A percentile compares a stretch with the other conserved stretches of the same genome.
Conservation (phyloP, 2,888 invertebrate species). For the Ariolimax columbianus region DNA sequence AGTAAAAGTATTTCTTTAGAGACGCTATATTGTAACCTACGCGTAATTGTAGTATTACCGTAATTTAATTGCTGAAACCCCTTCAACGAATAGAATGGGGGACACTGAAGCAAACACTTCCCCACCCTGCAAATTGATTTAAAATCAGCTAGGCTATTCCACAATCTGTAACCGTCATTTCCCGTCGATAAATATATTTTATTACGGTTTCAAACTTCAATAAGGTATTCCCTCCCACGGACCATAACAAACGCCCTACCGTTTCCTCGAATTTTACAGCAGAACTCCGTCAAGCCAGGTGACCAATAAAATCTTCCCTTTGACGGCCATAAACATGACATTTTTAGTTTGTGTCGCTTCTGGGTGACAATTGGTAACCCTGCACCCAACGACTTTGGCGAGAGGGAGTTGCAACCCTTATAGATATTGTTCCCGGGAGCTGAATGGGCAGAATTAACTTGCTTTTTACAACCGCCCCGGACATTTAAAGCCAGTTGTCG, state of each 20-base stretch:
- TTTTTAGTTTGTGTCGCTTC: background rate
- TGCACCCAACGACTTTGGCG: background rate
- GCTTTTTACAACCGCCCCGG: background rate
- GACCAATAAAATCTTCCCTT: conserved; percentile 8
- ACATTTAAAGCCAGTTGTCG: background rate
- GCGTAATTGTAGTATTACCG: too few species aligned
- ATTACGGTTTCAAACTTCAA: background rate
- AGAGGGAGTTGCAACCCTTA: background rate
- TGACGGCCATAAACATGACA: background rate
- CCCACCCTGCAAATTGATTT: too few species aligned
- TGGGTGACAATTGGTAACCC: background rate
- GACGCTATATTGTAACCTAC: too few species aligned
- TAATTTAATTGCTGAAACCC: too few species aligned
- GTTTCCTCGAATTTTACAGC: background rate
- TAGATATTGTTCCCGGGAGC: background rate
- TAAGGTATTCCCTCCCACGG: background rate
- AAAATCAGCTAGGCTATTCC: background rate
- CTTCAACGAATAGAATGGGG: too few species aligned
- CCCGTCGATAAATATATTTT: background rate
- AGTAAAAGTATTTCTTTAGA: too few species aligned
- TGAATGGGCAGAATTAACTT: background rate
- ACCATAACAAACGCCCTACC: background rate
- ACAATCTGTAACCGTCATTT: background rate
- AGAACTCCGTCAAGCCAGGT: background rate
- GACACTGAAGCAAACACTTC: too few species aligned